Base-by-base conservation (phyloP, 2,797 vertebrate species). In the Leuciscus waleckii region DNA sequence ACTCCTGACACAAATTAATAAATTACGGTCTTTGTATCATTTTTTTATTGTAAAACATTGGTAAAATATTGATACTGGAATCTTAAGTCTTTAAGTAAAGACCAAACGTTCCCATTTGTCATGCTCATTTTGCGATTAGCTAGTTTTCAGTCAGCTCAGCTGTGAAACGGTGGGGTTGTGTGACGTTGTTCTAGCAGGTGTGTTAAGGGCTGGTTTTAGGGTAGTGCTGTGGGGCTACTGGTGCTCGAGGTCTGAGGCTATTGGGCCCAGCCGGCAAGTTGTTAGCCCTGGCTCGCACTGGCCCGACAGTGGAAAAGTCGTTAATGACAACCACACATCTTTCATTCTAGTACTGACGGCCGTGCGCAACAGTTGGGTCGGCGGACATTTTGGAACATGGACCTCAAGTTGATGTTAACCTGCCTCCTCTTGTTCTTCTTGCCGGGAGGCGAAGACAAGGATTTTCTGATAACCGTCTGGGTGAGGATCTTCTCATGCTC, bases 331-430 rank as follows among this genome's bases (percentile, higher is more conserved):
- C 56, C 85, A 54, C 46, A 32, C 32, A 29, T 32, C 80, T 79
- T 0, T 97, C 94, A 97, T 35, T 99, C 98, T 85, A 97, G 90
- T 89, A 99, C 97, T 2, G 97, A 95, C 4, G 98, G 97, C 6
- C 95, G 96, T 5, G 95, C 93, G 0, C 98, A 99, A 94, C 98
- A 99, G 92, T 96, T 97, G 83, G 98, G 98, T 88, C 96, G 96
- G 32, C 97, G 95, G n/a, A 98, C 95, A 93, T 97, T 98, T 94
- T 97, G 97, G 92, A 99, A 94, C 96, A 99, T 95, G 90, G 97
- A 96, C 92, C 97, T 97, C 93, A 99, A 96, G 87, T 74, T 85
- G 13, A 98, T 84, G 37, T 96, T 95, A 89, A 95, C 96, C 90
- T 98, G 97, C 93, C 98, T 95, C 82, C 97, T 94, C 91, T 98